A percentile compares a stretch with the other conserved stretches of the same genome.
Evolutionary conservation across 2,888 invertebrate genomes (phyloP).

Genomic region (Mythimna pallens): DNA sequence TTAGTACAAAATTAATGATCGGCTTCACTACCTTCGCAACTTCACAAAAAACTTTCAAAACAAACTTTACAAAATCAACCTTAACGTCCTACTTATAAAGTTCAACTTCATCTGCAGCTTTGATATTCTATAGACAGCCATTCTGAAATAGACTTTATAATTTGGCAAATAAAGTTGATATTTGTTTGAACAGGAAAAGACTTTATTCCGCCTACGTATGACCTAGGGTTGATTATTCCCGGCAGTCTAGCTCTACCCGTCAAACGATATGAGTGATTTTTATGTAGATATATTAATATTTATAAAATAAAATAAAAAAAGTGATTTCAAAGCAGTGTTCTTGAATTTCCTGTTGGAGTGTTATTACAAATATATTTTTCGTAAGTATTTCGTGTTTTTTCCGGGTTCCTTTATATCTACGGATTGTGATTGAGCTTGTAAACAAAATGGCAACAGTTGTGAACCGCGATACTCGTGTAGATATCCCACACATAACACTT

Average conservation of each 20-base stretch:
- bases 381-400: conserved; percentile 3
- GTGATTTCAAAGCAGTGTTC: not conserved
- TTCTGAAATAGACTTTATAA: not conserved
- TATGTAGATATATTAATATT: no score
- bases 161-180: not conserved
- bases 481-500: no score
- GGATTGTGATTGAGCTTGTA: no score
- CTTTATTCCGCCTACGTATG: not conserved
- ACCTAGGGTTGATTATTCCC: conserved; percentile 8
- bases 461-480: no score
- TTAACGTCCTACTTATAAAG: rapidly evolving
- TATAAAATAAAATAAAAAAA: no score
- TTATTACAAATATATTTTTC: not conserved
- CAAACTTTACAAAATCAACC: not conserved
- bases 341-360: not conserved
- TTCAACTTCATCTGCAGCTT: not conserved
- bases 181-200: not conserved
- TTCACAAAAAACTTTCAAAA: not conserved
- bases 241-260: conserved; percentile 22
- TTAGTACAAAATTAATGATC: conserved; percentile 26
- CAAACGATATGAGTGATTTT: not conserved
- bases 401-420: no score
- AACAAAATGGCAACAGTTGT: no score
- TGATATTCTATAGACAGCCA: not conserved
- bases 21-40: conserved; percentile 5